phyloP scores from a whole-genome alignment of 2,797 vertebrate genomes.

The Sebastes melanostomus region DNA sequence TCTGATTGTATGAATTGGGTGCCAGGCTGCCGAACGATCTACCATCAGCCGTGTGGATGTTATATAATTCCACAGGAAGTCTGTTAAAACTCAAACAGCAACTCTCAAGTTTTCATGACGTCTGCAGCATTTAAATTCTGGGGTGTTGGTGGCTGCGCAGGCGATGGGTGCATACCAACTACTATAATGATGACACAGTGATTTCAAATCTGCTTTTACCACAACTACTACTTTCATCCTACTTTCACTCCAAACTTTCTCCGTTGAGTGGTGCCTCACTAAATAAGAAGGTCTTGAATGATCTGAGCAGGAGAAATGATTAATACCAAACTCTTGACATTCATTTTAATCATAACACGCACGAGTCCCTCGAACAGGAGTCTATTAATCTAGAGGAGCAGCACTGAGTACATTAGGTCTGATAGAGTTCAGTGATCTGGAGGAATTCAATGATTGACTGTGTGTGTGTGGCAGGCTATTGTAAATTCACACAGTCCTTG shows the following conservation, averaged over 20 bases:
- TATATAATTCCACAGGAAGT: not conserved
- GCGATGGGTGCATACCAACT: not conserved
- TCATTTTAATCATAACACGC: slow-evolving; percentile 12
- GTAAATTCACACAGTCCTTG: not conserved
- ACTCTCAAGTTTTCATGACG: not conserved
- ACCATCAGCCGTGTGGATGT: not conserved
- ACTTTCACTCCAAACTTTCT: not conserved
- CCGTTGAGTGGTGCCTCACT: not conserved
- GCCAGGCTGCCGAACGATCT: not conserved
- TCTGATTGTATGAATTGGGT: not conserved
- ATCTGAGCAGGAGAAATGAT: not conserved
- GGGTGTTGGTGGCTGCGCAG: not conserved
- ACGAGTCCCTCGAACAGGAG: not conserved
- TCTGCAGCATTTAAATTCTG: not conserved
- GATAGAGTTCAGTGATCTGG: slow-evolving; percentile 37
- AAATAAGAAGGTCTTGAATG: slow-evolving; percentile 2
- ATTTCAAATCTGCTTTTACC: not conserved
- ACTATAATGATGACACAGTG: not conserved
- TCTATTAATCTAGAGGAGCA: slow-evolving; percentile 13
- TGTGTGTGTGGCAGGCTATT: not conserved
- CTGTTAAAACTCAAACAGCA: not conserved
- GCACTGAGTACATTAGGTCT: slow-evolving; percentile 29
- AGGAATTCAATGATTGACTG: slow-evolving; percentile 24
- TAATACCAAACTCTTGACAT: slow-evolving; percentile 11
- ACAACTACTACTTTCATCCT: not conserved